Conservation (phyloP, 1,140 invertebrate species). For the Ceratina australensis region DNA sequence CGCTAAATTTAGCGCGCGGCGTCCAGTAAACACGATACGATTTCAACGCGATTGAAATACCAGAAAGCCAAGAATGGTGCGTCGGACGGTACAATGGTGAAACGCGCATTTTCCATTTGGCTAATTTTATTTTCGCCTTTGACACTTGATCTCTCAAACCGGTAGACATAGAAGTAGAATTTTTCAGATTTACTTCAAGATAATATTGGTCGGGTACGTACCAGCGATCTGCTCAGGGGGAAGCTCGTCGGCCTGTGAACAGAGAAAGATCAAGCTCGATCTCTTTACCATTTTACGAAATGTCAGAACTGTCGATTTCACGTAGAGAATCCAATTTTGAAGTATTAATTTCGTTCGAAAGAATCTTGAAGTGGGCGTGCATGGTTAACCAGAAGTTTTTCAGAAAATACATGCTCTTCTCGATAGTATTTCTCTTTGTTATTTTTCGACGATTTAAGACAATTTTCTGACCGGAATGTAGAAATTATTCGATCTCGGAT, state of each 20-base stretch:
- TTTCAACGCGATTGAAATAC: conserved; percentile 29
- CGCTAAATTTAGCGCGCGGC: conserved; percentile 67
- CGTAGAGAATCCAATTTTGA: background rate
- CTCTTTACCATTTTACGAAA: too few relatives aligned
- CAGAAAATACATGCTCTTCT: conserved; percentile 1
- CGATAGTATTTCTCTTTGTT: background rate
- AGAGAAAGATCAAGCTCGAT: conserved; percentile 44
- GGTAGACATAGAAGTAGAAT: too few relatives aligned
- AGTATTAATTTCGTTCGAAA: too few relatives aligned
- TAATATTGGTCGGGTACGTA: conserved; percentile 65
- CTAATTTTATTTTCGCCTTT: background rate
- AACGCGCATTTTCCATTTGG: background rate
- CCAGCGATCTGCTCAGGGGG: conserved; percentile 83
- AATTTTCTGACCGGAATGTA: background rate
- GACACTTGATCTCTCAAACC: background rate
- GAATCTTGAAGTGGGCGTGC: conserved; percentile 6
- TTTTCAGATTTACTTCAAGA: too few relatives aligned
- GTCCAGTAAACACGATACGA: conserved; percentile 49
- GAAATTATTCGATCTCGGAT: background rate
- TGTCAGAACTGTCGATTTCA: too few relatives aligned
- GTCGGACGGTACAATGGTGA: background rate
- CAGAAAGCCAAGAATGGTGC: conserved; percentile 39
- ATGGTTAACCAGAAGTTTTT: conserved; percentile 21
- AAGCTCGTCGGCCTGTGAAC: conserved; percentile 82
- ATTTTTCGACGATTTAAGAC: too few relatives aligned